A percentile compares a stretch with the other conserved stretches of the same genome.
phyloP scores from a whole-genome alignment of 2,888 invertebrate species.

The Diachrysia chrysitis region DNA sequence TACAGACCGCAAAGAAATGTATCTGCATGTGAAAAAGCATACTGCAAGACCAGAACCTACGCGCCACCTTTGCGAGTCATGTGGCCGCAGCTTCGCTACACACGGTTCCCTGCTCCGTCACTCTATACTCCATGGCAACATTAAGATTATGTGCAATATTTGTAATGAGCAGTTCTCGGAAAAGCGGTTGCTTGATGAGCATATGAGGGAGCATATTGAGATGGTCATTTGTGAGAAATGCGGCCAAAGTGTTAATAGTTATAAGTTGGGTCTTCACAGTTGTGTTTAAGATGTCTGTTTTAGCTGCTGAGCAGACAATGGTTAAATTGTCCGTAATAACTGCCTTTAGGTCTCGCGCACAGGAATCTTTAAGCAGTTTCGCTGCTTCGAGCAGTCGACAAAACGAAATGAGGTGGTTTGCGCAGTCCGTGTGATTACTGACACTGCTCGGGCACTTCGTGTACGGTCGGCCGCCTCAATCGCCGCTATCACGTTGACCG shows the following conservation, averaged over 20 bases:
- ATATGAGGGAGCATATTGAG: slow-evolving; percentile 71
- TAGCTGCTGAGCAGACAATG: not conserved
- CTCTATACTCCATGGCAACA: slow-evolving; percentile 66
- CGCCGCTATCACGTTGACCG: too few relatives aligned
- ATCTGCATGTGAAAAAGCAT: slow-evolving; percentile 89
- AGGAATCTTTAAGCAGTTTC: too few relatives aligned
- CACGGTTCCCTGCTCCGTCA: slow-evolving; percentile 75
- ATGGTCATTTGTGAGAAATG: slow-evolving; percentile 82
- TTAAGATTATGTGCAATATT: slow-evolving; percentile 67
- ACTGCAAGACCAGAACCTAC: slow-evolving; percentile 69
- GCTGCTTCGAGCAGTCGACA: too few relatives aligned
- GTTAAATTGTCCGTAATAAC: too few relatives aligned
- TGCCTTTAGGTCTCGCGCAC: too few relatives aligned
- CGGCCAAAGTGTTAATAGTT: slow-evolving; percentile 72
- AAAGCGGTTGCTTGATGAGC: slow-evolving; percentile 65
- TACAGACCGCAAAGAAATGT: slow-evolving; percentile 87
- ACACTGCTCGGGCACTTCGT: too few relatives aligned
- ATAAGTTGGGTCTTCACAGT: slow-evolving; percentile 67
- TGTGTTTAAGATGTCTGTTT: slow-evolving; percentile 56
- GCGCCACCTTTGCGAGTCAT: slow-evolving; percentile 82
- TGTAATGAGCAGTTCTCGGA: slow-evolving; percentile 70
- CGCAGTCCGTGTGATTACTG: too few relatives aligned
- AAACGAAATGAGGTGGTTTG: too few relatives aligned
- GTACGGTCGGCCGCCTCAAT: too few relatives aligned
- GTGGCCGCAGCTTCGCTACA: slow-evolving; percentile 81